These are phyloP conservation scores for Paragorgia papillata DNA, from an alignment of 92 coral and sea anemone species.

Conservation along the genomic window DNA sequence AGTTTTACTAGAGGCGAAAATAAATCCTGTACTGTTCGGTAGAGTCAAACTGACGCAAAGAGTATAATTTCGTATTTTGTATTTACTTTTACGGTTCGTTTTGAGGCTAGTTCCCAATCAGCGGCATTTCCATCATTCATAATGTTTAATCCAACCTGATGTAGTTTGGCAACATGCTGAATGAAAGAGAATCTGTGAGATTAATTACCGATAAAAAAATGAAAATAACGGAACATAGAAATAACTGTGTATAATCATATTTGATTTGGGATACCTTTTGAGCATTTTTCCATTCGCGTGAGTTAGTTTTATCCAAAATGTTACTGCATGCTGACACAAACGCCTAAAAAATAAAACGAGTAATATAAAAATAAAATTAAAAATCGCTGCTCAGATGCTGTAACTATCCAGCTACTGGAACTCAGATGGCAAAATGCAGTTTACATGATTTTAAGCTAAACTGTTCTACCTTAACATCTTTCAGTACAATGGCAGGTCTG, in stretches of 20 bases:
- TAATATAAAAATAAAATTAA: not conserved
- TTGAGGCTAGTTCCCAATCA: constrained; percentile 40
- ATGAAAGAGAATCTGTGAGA: not conserved
- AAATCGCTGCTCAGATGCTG: not conserved
- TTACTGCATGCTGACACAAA: constrained; percentile 90
- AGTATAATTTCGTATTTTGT: no score
- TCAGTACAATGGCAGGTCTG: constrained; percentile 24
- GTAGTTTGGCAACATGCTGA: constrained; percentile 30
- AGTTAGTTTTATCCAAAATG: constrained; percentile 77
- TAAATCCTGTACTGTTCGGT: no score
- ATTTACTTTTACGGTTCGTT: constrained; percentile 8
- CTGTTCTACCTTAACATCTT: constrained; percentile 23
- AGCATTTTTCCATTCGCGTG: constrained; percentile 81
- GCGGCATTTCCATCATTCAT: constrained; percentile 33
- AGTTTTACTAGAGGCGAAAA: no score
- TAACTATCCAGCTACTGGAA: not conserved
- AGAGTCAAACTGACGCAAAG: no score
- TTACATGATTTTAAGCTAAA: not conserved
- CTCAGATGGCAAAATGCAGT: no score
- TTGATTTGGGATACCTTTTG: constrained; percentile 68
- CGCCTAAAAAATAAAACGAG: constrained; percentile 46
- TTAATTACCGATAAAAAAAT: not conserved
- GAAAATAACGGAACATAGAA: no score
- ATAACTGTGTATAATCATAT: no score
- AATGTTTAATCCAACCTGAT: constrained; percentile 12